Evolutionary conservation across 2,888 invertebrate genomes (phyloP).

Genomic region (Ophraella communa): DNA sequence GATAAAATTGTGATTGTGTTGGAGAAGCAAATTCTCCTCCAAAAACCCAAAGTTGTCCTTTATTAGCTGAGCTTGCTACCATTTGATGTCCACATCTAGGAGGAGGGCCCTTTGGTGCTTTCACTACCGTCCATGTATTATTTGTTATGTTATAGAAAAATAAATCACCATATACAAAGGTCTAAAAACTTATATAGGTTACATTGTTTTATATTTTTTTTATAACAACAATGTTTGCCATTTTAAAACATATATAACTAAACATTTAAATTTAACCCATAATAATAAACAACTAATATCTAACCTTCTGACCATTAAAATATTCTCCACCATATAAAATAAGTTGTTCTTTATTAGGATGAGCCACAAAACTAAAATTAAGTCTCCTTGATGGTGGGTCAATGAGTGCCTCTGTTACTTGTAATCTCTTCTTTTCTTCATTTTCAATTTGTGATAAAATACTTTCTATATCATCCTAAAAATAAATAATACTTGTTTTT

Average conservation of each 20-base stretch:
- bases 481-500: no score
- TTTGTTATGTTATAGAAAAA: slow-evolving; percentile 81
- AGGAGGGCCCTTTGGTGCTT: slow-evolving; percentile 84
- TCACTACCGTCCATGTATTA: slow-evolving; percentile 80
- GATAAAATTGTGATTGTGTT: slow-evolving; percentile 89
- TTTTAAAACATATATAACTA: no score
- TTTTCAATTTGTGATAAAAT: slow-evolving; percentile 80
- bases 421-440: slow-evolving; percentile 74
- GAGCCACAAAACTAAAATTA: slow-evolving; percentile 80
- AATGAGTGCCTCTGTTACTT: slow-evolving; percentile 71
- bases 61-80: slow-evolving; percentile 73
- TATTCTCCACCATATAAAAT: slow-evolving; percentile 93
- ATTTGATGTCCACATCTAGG: slow-evolving; percentile 91
- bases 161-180: slow-evolving; percentile 85
- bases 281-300: no score
- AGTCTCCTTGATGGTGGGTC: slow-evolving; percentile 76
- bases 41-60: slow-evolving; percentile 80
- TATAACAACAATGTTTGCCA: background rate
- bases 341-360: slow-evolving; percentile 87
- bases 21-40: slow-evolving; percentile 94
- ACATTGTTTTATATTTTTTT: background rate
- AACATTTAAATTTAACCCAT: background rate
- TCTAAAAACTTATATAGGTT: slow-evolving; percentile 62
- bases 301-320: slow-evolving; percentile 82
- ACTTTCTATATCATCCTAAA: slow-evolving; percentile 79